These are phyloP conservation scores for Zaprionus tsacasi DNA, from an alignment of 1,140 invertebrate species.

Conservation along the genomic window DNA sequence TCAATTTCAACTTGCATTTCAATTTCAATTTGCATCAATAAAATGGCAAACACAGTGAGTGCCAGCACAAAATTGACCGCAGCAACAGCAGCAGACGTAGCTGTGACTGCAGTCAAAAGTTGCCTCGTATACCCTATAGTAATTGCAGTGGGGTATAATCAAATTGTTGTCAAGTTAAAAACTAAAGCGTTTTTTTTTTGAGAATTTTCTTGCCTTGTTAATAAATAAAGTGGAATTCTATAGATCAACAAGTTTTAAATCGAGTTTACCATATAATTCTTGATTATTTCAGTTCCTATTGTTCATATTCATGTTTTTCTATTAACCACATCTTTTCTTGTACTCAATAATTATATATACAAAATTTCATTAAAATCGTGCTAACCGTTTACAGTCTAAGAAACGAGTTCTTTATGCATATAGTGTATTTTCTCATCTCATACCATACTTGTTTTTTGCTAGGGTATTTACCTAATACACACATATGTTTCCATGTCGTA, in stretches of 20 bases:
- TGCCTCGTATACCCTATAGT: constrained; percentile 13
- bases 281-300: not conserved
- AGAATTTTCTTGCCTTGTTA: not conserved
- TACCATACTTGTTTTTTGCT: not conserved
- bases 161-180: too few species aligned
- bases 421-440: not conserved
- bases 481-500: not conserved
- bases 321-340: not conserved
- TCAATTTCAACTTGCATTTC: not conserved
- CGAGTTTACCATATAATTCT: not conserved
- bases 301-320: not conserved
- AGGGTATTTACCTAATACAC: constrained; percentile 2
- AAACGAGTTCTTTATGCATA: not conserved
- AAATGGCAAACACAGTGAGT: constrained; percentile 50
- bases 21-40: constrained; percentile 57
- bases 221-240: not conserved
- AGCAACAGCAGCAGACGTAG: not conserved
- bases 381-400: not conserved
- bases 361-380: not conserved
- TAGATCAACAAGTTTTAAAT: too few species aligned
- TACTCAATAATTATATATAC: not conserved
- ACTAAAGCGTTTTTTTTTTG: not conserved
- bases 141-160: not conserved
- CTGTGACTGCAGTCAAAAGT: not conserved
- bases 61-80: constrained; percentile 21